Percentiles rank a stretch among this genome's conserved stretches.
These are phyloP conservation scores for Pelecanoides urinatrix DNA, from an alignment of 2,113 vertebrate genomes.

Conservation along the genomic window DNA sequence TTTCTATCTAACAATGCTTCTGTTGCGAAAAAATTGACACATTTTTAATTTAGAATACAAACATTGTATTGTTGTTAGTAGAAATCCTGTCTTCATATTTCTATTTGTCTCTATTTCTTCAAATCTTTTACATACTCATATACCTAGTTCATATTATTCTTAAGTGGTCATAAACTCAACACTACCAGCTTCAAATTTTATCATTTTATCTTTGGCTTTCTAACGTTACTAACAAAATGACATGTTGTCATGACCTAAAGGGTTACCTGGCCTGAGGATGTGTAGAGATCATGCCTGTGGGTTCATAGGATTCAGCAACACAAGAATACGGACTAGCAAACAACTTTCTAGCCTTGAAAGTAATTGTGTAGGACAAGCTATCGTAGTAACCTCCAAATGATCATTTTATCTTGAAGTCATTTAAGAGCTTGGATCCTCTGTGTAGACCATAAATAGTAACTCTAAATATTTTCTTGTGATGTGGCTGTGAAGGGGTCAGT, in stretches of 20 bases:
- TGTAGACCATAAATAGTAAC: conserved; percentile 23
- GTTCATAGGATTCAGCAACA: background rate
- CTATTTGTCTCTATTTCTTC: background rate
- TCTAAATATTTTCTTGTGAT: conserved; percentile 3
- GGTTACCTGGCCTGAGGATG: background rate
- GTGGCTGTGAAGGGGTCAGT: conserved; percentile 18
- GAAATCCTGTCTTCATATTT: background rate
- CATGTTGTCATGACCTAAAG: background rate
- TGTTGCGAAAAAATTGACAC: background rate
- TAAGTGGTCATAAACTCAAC: background rate
- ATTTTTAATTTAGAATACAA: background rate
- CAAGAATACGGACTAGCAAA: background rate
- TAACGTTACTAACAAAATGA: background rate
- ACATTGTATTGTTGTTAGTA: background rate
- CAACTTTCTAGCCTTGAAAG: background rate
- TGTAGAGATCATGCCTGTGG: background rate
- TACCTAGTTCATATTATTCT: background rate
- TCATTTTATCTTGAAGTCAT: conserved; percentile 5
- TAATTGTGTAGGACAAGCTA: background rate
- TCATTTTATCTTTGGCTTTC: background rate
- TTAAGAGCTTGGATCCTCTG: conserved; percentile 6
- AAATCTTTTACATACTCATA: background rate
- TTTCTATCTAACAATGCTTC: background rate
- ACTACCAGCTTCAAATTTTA: background rate
- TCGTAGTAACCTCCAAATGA: background rate